Conservation (phyloP, 1,140 invertebrate species). For the Drosophila punjabiensis region DNA sequence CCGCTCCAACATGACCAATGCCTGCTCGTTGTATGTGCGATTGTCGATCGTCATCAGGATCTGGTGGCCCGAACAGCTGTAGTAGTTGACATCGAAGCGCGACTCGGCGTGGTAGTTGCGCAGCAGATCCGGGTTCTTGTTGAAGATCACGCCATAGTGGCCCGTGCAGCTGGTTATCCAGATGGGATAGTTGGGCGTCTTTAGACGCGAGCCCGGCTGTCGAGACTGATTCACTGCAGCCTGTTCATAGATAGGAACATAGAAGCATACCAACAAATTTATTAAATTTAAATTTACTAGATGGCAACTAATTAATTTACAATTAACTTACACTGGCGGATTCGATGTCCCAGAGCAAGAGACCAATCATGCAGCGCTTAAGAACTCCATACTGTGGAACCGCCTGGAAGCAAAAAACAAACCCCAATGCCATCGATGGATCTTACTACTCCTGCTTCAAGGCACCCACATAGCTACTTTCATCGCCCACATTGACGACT, state of each 20-base stretch:
- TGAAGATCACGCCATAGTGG: conserved; percentile 92
- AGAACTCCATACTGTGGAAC: conserved; percentile 91
- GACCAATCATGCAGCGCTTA: conserved; percentile 90
- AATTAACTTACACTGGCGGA: conserved; percentile 60
- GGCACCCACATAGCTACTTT: conserved; percentile 90
- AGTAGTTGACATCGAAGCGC: conserved; percentile 91
- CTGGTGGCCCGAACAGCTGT: conserved; percentile 90
- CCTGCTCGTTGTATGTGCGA: conserved; percentile 87
- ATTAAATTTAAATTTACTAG: background rate
- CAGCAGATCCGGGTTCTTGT: conserved; percentile 91
- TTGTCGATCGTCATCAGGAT: conserved; percentile 90
- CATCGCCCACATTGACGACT: conserved; percentile 92
- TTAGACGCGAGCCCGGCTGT: conserved; percentile 91
- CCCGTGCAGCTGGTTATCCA: conserved; percentile 91
- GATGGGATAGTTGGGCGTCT: conserved; percentile 93
- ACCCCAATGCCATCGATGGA: conserved; percentile 3
- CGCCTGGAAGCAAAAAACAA: conserved; percentile 86
- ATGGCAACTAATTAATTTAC: background rate
- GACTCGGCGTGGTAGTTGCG: conserved; percentile 94
- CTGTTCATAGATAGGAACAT: conserved; percentile 15
- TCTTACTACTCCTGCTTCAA: too few species aligned
- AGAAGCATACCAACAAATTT: background rate
- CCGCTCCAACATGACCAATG: conserved; percentile 81
- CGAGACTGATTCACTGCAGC: conserved; percentile 64
- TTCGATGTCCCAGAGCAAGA: conserved; percentile 89